Evolutionary conservation across 2,888 invertebrate genomes (phyloP).

Genomic region (Eupithecia inturbata): DNA sequence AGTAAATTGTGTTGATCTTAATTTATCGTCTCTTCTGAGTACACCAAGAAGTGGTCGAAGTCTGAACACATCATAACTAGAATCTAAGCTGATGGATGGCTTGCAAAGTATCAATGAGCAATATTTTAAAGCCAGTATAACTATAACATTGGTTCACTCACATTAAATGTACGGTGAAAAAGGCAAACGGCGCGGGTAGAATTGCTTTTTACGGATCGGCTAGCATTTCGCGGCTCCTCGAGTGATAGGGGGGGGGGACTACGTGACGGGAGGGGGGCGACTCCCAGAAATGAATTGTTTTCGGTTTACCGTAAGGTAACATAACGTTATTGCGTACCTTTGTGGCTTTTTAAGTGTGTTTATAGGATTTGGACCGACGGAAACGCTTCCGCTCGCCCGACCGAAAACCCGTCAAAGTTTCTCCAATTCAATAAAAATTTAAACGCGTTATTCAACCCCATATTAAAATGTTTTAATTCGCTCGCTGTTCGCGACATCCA

Average conservation of each 20-base stretch:
- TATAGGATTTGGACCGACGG: slow-evolving; percentile 58
- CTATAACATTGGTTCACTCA: slow-evolving; percentile 66
- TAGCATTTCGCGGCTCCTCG: slow-evolving; percentile 69
- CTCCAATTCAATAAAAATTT: slow-evolving; percentile 46
- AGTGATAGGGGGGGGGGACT: slow-evolving; percentile 47
- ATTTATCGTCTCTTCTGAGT: not conserved
- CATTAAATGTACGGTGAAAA: slow-evolving; percentile 79
- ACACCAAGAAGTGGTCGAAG: not conserved
- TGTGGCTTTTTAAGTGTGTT: slow-evolving; percentile 73
- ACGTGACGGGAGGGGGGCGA: slow-evolving; percentile 49
- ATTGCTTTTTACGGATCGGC: slow-evolving; percentile 81
- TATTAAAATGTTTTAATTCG: slow-evolving; percentile 29
- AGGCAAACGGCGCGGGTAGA: slow-evolving; percentile 77
- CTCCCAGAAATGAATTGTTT: slow-evolving; percentile 76
- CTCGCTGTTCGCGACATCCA: slow-evolving; percentile 48
- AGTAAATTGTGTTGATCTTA: not conserved
- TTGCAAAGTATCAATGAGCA: slow-evolving; percentile 39
- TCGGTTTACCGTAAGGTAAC: slow-evolving; percentile 71
- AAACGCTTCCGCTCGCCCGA: slow-evolving; percentile 36
- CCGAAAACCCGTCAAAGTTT: slow-evolving; percentile 38
- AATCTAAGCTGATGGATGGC: not conserved
- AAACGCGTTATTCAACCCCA: slow-evolving; percentile 36
- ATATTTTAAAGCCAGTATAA: slow-evolving; percentile 57
- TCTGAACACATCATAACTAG: not conserved
- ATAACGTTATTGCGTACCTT: slow-evolving; percentile 75